phyloP scores from a whole-genome alignment of 2,888 invertebrate genomes.

The Nasonia oneida region DNA sequence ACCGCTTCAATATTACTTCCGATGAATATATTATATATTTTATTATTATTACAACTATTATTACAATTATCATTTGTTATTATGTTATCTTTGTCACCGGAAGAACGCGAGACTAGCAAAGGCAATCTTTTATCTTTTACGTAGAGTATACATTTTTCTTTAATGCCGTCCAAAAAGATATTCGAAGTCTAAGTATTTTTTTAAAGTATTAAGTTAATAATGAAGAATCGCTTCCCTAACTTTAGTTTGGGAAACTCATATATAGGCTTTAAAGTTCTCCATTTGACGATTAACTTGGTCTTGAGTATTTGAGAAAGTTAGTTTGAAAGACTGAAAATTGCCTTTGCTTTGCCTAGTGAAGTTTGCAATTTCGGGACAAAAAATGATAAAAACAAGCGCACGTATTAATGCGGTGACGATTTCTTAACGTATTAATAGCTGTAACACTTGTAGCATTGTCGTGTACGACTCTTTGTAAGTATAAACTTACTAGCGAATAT shows the following conservation, averaged over 20 bases:
- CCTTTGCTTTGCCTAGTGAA: constrained; percentile 28
- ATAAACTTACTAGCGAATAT: constrained; percentile 47
- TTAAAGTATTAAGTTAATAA: constrained; percentile 14
- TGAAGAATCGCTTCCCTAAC: background rate
- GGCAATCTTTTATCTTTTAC: constrained; percentile 25
- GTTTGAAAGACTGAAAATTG: constrained; percentile 5
- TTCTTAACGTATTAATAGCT: constrained; percentile 56
- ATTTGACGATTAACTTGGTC: background rate
- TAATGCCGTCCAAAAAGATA: constrained; percentile 7
- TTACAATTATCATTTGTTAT: constrained; percentile 29
- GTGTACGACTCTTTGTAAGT: constrained; percentile 54
- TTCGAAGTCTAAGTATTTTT: background rate
- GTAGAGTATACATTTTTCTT: constrained; percentile 1
- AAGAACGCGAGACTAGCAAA: constrained; percentile 28
- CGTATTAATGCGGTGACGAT: constrained; percentile 47
- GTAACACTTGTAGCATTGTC: constrained; percentile 52
- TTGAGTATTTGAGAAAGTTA: background rate
- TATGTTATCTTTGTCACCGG: constrained; percentile 15
- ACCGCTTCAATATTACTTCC: constrained; percentile 56
- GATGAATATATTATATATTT: constrained; percentile 30
- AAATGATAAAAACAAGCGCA: constrained; percentile 39
- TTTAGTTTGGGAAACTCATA: background rate
- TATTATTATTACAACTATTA: constrained; percentile 35
- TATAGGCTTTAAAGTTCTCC: background rate
- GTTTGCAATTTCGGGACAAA: constrained; percentile 22